Evolutionary conservation across 2,888 invertebrate species (phyloP).

Genomic region (Apamea anceps): DNA sequence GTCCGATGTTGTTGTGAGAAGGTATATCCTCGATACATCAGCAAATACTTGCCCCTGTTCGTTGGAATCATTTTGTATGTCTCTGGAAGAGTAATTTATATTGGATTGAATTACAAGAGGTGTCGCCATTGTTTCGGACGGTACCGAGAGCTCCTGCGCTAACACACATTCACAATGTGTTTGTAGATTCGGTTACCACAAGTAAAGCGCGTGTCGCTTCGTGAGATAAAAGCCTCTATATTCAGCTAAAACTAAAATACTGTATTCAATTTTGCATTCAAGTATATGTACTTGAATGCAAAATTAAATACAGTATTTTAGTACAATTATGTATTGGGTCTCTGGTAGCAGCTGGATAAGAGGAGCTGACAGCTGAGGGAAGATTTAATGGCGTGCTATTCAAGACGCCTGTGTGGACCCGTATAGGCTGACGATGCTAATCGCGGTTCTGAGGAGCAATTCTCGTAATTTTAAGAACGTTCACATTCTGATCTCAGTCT

Average conservation of each 20-base stretch:
- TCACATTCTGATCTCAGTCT: too few species aligned
- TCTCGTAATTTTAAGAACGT: too few species aligned
- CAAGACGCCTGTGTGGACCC: neutral
- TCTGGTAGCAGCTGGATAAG: neutral
- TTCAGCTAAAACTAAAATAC: neutral
- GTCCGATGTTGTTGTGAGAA: slow-evolving; percentile 67
- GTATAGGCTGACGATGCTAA: neutral
- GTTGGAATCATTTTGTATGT: slow-evolving; percentile 73
- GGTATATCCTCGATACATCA: slow-evolving; percentile 71
- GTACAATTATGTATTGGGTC: too few species aligned
- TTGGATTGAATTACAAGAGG: neutral
- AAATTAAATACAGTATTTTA: too few species aligned
- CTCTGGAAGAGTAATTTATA: slow-evolving; percentile 46
- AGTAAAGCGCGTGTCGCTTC: neutral
- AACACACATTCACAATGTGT: neutral
- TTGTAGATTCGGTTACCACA: neutral
- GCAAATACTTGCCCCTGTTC: slow-evolving; percentile 70
- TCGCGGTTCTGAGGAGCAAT: too few species aligned
- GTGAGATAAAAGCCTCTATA: neutral
- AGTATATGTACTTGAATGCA: neutral
- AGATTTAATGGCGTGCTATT: neutral
- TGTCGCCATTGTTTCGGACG: neutral
- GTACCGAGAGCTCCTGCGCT: neutral
- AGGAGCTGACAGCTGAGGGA: too few species aligned
- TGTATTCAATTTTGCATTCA: neutral